A percentile compares a stretch with the other conserved stretches of the same genome.
phyloP scores from a whole-genome alignment of 2,113 vertebrate species.

The Axis porcinus region DNA sequence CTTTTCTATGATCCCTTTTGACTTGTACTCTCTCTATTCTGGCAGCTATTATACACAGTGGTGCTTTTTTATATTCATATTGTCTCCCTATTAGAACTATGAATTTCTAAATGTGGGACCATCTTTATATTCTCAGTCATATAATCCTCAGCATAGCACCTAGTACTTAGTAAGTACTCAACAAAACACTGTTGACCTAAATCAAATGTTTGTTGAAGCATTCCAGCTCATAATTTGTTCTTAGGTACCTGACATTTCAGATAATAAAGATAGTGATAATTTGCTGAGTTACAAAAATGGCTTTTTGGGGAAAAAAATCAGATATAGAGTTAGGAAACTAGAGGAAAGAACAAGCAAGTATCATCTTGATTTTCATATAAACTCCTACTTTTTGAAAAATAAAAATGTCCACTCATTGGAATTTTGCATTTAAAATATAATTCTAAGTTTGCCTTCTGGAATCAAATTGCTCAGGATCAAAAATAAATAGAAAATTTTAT shows the following conservation, averaged over 20 bases:
- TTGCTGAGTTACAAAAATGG: constrained; percentile 4
- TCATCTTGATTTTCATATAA: not conserved
- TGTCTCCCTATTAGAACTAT: not conserved
- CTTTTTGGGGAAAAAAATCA: not conserved
- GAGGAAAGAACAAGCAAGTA: not conserved
- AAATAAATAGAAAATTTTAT: constrained; percentile 33
- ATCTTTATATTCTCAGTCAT: not conserved
- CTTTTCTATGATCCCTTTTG: not conserved
- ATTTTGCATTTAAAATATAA: constrained; percentile 36
- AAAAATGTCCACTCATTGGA: not conserved
- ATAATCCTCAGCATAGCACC: not conserved
- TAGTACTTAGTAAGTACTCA: not conserved
- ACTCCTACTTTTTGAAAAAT: not conserved
- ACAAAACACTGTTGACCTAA: constrained; percentile 37
- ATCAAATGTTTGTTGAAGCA: constrained; percentile 24
- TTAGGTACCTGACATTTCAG: constrained; percentile 18
- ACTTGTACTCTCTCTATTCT: not conserved
- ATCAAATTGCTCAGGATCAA: constrained; percentile 9
- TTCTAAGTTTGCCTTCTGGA: constrained; percentile 29
- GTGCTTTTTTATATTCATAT: not conserved
- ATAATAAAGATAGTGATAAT: constrained; percentile 7
- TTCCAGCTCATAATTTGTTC: constrained; percentile 3
- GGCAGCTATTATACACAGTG: not conserved
- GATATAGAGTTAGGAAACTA: constrained; percentile 12
- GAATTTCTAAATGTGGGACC: not conserved